Evolutionary conservation across 2,888 invertebrate species (phyloP), one percentile per base, ranked within the genome.

Genomic region (Yponomeuta cagnagella): DNA sequence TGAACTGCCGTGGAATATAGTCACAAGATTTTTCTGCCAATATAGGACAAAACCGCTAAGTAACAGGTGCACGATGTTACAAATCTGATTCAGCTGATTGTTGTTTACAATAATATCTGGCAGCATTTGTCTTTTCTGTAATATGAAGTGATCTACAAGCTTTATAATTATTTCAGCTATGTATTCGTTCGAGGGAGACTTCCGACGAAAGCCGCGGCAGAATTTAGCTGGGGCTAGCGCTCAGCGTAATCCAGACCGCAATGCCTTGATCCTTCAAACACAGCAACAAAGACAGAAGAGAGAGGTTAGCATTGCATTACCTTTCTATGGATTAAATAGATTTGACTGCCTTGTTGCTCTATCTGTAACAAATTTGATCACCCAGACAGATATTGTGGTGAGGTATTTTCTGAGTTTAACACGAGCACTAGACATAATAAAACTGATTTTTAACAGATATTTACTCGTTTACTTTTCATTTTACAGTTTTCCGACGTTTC

Each of bases 181-280:
- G 94, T 94, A 94, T 86, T 94, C 96, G 80, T 98, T 98, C 84
- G 98, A 98, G 86, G 98, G 98, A 71, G 96, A 98, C 84, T 97
- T 96, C 84, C 94, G 96, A 80, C 94, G 96, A 70, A 95, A 94
- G 85, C 98, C 98, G 10, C 94, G 96, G 80, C 98, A 98, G 89
- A 98, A 96, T 87, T 93, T 98, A 76, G 95, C 97, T 73, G 98
- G 98, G 72, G 96, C 96, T n/a, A 97, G 97, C 80, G 93, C 93
- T 72, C 93, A 95, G 75, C 94, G 95, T 74, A 95, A 92, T 75
- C 93, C 92, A 74, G 93, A 94, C 79, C 90, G 94, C 72, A 96
- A 97, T 79, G 93, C 94, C 70, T 88, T 97, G 70, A 92, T 98
- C 74, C 94, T 95, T 72, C 95, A 96, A 82, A 96, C 97, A 67